Conservation (phyloP, 1,140 invertebrate species). For the Heliconius hermathena region DNA sequence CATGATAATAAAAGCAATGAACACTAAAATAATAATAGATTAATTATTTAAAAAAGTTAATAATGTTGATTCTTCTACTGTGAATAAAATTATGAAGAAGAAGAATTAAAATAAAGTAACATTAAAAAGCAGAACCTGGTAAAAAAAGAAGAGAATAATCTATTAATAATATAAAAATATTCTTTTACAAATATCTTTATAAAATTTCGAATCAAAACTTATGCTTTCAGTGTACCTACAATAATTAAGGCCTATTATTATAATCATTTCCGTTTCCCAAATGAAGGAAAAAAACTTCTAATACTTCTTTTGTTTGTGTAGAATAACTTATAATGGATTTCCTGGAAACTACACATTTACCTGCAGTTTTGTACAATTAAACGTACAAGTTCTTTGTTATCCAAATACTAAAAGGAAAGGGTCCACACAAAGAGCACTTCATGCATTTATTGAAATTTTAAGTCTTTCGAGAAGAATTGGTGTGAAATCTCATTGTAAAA, state of each 20-base stretch:
- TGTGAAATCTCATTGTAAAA: not conserved
- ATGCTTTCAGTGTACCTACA: not conserved
- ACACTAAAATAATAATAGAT: too few species aligned
- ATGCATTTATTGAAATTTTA: not conserved
- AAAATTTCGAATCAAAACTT: not conserved
- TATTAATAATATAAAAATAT: not conserved
- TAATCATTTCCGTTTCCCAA: not conserved
- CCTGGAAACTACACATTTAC: conserved; percentile 1
- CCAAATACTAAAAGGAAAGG: not conserved
- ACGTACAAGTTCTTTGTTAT: not conserved
- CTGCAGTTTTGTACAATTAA: conserved; percentile 1
- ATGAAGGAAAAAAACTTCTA: not conserved
- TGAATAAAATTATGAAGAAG: too few species aligned
- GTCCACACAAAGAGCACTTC: not conserved
- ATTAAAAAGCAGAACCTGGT: too few species aligned
- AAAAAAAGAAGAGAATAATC: too few species aligned
- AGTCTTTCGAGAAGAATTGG: not conserved
- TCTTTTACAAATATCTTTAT: not conserved
- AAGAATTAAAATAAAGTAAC: too few species aligned
- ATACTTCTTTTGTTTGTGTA: not conserved
- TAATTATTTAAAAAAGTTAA: too few species aligned
- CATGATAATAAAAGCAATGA: too few species aligned
- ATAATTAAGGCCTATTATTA: not conserved
- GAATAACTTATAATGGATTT: not conserved
- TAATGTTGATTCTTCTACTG: too few species aligned